Evolutionary conservation across 37 sponge, comb jelly and placozoan species (phyloP).

Genomic region (Halichondria panicea): DNA sequence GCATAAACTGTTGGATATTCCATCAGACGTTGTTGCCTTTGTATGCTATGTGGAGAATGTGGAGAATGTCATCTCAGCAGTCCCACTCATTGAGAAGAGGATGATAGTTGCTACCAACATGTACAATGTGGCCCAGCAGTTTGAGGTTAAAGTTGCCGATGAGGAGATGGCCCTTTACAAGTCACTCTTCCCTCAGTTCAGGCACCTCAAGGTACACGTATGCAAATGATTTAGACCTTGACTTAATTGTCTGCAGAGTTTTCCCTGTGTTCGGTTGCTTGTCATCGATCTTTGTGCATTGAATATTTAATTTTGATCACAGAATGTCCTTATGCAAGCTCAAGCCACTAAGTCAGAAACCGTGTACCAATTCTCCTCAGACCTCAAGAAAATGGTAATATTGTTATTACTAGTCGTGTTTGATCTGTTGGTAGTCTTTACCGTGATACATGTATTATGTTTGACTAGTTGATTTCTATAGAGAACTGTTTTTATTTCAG

Average conservation of each 20-base stretch:
- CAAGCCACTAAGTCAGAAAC: constrained; percentile 41
- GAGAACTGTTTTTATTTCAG: not conserved
- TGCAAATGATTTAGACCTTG: not conserved
- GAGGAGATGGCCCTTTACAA: constrained; percentile 60
- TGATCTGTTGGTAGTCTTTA: not conserved
- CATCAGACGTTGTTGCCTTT: constrained; percentile 44
- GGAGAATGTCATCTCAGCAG: constrained; percentile 18
- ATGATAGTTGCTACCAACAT: constrained; percentile 40
- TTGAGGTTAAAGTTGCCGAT: constrained; percentile 41
- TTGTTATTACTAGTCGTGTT: not conserved
- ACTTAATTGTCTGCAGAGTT: not conserved
- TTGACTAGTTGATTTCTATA: not conserved
- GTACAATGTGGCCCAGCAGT: constrained; percentile 62
- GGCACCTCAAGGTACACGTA: constrained; percentile 49
- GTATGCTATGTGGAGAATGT: constrained; percentile 41
- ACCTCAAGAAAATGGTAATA: constrained; percentile 10
- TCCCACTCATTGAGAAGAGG: constrained; percentile 42
- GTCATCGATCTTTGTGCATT: not conserved
- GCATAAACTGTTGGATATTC: constrained; percentile 20
- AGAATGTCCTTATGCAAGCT: constrained; percentile 32
- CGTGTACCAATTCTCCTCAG: constrained; percentile 11
- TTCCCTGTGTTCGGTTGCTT: not conserved
- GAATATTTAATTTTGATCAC: not conserved
- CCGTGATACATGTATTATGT: not conserved
- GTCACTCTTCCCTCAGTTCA: constrained; percentile 52